phyloP scores from a whole-genome alignment of 2,113 vertebrate genomes.

The Indri indri region DNA sequence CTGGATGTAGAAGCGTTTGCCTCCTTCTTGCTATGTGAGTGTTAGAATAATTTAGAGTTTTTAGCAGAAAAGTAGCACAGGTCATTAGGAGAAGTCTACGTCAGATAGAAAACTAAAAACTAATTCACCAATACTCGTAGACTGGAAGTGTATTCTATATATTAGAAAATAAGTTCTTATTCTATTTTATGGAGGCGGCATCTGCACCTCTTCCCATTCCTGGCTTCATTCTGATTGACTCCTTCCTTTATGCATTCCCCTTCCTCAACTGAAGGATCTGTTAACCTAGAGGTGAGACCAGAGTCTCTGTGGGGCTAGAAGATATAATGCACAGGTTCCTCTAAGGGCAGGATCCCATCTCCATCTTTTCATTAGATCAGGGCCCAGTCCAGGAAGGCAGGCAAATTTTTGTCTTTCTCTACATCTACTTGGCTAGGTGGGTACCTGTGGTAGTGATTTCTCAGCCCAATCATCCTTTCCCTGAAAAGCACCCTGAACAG shows the following conservation, averaged over 20 bases:
- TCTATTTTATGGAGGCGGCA: too few relatives aligned
- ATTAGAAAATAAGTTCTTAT: too few relatives aligned
- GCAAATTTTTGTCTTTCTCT: neutral
- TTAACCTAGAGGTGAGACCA: neutral
- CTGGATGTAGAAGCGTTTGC: too few relatives aligned
- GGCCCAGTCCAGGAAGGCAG: rapidly evolving
- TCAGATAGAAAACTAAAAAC: too few relatives aligned
- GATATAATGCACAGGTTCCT: neutral
- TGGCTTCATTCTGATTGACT: neutral
- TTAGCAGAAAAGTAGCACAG: too few relatives aligned
- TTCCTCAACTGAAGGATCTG: neutral
- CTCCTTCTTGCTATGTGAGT: too few relatives aligned
- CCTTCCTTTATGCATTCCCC: neutral
- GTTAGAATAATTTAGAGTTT: too few relatives aligned
- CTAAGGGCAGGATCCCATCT: neutral
- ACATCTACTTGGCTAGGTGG: neutral
- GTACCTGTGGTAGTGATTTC: rapidly evolving
- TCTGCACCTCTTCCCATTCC: neutral
- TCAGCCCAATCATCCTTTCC: neutral
- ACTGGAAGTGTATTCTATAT: neutral
- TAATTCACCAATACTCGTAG: too few relatives aligned
- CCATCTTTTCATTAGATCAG: neutral
- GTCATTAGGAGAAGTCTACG: too few relatives aligned
- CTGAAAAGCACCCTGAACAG: neutral
- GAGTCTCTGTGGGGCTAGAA: neutral